Conservation (phyloP, 1,140 invertebrate species). For the Medauroidea extradentata region DNA sequence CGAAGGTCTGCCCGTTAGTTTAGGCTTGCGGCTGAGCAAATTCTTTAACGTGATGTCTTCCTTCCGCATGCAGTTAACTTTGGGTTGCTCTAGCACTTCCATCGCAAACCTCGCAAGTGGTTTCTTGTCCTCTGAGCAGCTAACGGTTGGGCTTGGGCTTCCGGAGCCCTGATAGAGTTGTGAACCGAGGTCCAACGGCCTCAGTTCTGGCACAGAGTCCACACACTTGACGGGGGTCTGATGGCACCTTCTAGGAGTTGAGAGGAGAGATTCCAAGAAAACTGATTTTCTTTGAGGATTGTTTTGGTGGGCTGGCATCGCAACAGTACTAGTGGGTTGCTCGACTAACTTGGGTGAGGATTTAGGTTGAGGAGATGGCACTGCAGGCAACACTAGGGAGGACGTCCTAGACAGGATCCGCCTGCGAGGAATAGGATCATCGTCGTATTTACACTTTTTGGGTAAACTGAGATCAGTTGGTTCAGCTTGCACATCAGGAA, state of each 20-base stretch:
- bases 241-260: conserved; percentile 18
- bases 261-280: conserved; percentile 24
- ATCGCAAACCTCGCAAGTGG: conserved; percentile 42
- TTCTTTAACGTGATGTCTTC: conserved; percentile 46
- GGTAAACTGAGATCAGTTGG: conserved; percentile 15
- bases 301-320: conserved; percentile 5
- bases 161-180: conserved; percentile 52
- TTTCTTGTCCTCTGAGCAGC: conserved; percentile 55
- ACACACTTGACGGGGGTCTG: background rate
- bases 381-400: background rate
- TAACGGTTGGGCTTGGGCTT: conserved; percentile 55
- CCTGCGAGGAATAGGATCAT: conserved; percentile 2
- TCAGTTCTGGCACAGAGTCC: background rate
- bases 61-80: conserved; percentile 48
- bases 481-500: background rate
- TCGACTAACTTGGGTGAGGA: conserved; percentile 14
- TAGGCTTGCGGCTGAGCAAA: conserved; percentile 23
- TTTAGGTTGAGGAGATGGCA: conserved; percentile 16
- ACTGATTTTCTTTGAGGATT: conserved; percentile 16
- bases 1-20: background rate
- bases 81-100: conserved; percentile 18
- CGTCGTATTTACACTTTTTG: background rate
- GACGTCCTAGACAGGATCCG: background rate
- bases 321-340: conserved; percentile 14
- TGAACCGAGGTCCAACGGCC: conserved; percentile 51